Base-by-base conservation (phyloP, 2,888 invertebrate genomes). In the Drosophila eohydei region DNA sequence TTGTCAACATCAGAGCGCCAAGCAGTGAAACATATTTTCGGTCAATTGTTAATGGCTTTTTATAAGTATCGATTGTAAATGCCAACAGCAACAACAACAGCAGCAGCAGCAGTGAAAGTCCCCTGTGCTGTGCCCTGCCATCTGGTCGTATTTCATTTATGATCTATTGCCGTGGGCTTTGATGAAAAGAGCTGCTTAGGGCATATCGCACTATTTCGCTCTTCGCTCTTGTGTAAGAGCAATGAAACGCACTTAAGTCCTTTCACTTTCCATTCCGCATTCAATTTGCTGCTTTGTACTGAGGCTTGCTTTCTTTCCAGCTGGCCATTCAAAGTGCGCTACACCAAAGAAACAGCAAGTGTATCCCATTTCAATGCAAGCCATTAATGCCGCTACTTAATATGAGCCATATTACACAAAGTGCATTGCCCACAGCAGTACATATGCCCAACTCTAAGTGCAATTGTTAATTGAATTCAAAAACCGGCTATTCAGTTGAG, bases 211-310 rank as follows among this genome's bases (percentile, higher is more conserved):
- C 59, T 38, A 44, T 46, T 58, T 48, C 44, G 48, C 66, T 50
- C 63, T 85, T 85, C 41, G 50, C 63, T 48, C 59, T 86, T 86
- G 70, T 74, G 63, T 70, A 80, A 77, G 57, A n/a, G 40, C 26
- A 54, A 54, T 28, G 40, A 80, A 71, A 77, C 71, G 80, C 76
- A 85, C 74, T 77, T 73, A 70, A 78, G 57, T 86, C 84, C 84
- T 85, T 85, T 85, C 84, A 85, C 84, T 85, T 85, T 85, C 56
- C 59, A 68, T 54, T 73, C 72, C 74, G 54, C 69, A 76, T 70
- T 74, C 72, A 67, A 64, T 65, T 72, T 68, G 52, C 40, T 11
- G 30, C 59, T 55, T 46, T 69, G 50, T 36, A 34, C 41, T 26
- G 36, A 40, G 38, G 77, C 77, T 82, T 86, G 74, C 74, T 69